Evolutionary conservation across 2,888 invertebrate genomes (phyloP).

Genomic region (Gandaritis pyraliata): DNA sequence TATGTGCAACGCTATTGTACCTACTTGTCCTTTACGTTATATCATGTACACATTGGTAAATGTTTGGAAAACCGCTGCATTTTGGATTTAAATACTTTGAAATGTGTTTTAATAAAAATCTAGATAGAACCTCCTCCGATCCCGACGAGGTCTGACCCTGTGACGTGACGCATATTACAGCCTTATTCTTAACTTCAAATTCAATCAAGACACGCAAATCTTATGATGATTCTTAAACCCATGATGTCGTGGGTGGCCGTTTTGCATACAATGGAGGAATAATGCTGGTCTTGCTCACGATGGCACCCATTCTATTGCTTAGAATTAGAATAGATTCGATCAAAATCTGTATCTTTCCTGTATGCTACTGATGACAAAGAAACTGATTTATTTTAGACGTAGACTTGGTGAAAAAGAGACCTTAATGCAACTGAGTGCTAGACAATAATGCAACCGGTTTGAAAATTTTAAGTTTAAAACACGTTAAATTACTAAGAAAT

Average conservation of each 20-base stretch:
- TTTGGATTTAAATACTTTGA: too few species aligned
- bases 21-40: too few species aligned
- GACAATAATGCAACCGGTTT: too few species aligned
- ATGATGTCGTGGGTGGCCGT: slow-evolving; percentile 22
- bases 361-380: not conserved
- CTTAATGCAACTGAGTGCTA: too few species aligned
- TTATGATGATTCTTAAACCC: slow-evolving; percentile 14
- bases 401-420: too few species aligned
- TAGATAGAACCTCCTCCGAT: not conserved
- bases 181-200: slow-evolving; percentile 2
- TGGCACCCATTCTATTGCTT: slow-evolving; percentile 3
- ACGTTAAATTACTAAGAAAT: not conserved
- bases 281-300: slow-evolving; percentile 10
- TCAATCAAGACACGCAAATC: slow-evolving; percentile 12
- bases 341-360: not conserved
- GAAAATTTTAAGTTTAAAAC: too few species aligned
- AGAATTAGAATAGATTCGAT: slow-evolving; percentile 1
- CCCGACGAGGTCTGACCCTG: not conserved
- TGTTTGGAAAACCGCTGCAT: too few species aligned
- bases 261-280: slow-evolving; percentile 28
- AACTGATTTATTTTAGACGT: too few species aligned
- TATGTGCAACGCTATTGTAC: too few species aligned
- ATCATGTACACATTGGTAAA: too few species aligned
- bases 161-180: not conserved
- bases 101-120: too few species aligned